Evolutionary conservation across 2,113 vertebrate genomes (phyloP), one percentile per base, ranked within the genome.

Genomic region (Strix uralensis): DNA sequence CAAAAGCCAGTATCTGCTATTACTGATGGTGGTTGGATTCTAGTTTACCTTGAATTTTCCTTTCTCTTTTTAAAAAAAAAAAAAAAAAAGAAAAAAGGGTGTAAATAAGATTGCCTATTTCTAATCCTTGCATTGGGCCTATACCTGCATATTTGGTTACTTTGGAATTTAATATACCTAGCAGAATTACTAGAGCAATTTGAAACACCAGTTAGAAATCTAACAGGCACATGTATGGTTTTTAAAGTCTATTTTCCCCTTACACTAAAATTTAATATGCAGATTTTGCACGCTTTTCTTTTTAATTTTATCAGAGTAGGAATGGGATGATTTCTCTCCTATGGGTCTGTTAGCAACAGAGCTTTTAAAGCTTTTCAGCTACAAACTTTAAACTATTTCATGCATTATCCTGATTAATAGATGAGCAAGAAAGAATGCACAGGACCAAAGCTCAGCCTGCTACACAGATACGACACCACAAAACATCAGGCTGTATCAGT

Each of bases 391-490:
- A 96, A 94, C 81, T 94, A 80, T 77, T 83, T 95, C 96, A 96
- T 97, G 97, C 96, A 95, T 95, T 90, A 87, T 92, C 88, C 90
- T 96, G 96, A 86, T 95, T 93, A 82, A 84, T 25, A 71, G 66
- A 88, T 71, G 74, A 97, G 97, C 97, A 97, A 97, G 97, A 98
- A 97, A 98, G 97, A 97, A 98, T 81, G 95, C 61, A 46, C 46
- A 25, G 89, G 72, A 52, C 81, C 34, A 52, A 90, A 91, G 85
- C 89, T 80, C 84, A 94, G 86, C 92, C 86, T 87, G 92, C 82
- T 54, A 32, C 66, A n/a, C 6, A 51, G 89, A 47, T 36, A 66
- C 2, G 5, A 23, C 8, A n/a, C 92, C 71, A 71, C 59, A 22
- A 30, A 86, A 69, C 75, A 22, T 55, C 51, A 46, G 90, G 62